These are phyloP conservation scores for Dicyrtomina minuta DNA, from an alignment of 2,888 invertebrate species.

Conservation along the genomic window DNA sequence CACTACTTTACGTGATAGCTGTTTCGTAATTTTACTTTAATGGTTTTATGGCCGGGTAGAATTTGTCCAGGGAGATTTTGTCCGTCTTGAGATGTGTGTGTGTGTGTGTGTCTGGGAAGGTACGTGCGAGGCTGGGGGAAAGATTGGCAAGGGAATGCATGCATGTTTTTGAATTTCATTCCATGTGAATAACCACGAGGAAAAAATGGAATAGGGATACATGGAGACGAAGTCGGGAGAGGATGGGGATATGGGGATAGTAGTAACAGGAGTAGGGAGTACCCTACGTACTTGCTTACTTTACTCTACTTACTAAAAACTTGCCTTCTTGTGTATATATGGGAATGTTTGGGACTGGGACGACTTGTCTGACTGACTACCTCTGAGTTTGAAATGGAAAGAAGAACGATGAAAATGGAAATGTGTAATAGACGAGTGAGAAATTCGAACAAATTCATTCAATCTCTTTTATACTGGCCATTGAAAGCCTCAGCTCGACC, in stretches of 20 bases:
- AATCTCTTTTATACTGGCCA: slow-evolving; percentile 44
- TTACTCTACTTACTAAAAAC: background rate
- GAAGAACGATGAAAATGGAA: slow-evolving; percentile 41
- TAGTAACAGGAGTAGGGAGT: background rate
- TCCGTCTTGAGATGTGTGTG: too few relatives aligned
- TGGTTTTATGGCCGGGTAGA: too few relatives aligned
- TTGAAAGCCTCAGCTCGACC: slow-evolving; percentile 42
- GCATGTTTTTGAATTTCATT: background rate
- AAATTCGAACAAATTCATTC: slow-evolving; percentile 48
- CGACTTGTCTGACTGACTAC: background rate
- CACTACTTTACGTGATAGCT: too few relatives aligned
- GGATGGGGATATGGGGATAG: background rate
- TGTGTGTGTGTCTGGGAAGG: too few relatives aligned
- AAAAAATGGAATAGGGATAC: too few relatives aligned
- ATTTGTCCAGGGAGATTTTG: too few relatives aligned
- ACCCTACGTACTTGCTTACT: too few relatives aligned
- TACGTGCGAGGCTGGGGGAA: too few relatives aligned
- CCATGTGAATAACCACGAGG: slow-evolving; percentile 5
- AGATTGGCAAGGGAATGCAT: too few relatives aligned
- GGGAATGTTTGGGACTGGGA: background rate
- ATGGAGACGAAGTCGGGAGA: background rate
- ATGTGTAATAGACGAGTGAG: slow-evolving; percentile 43
- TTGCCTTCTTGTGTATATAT: background rate
- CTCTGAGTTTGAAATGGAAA: slow-evolving; percentile 8
- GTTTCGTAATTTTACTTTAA: too few relatives aligned